These are phyloP conservation scores for Tetraodon nigroviridis DNA, from an alignment of 2,113 vertebrate species.

Conservation along the genomic window DNA sequence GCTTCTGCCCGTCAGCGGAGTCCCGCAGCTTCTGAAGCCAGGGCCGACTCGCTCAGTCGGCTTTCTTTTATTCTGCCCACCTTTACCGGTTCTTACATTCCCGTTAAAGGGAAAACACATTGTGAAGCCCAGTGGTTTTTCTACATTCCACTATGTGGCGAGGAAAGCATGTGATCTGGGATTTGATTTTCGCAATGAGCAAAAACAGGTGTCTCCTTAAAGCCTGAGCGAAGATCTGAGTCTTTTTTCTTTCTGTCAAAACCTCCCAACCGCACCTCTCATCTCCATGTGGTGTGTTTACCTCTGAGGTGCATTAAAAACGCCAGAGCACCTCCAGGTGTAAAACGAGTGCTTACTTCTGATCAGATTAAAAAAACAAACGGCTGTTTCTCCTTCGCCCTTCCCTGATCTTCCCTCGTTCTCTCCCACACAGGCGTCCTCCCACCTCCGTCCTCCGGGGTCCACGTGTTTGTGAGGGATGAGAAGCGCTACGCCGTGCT, in stretches of 20 bases:
- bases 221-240: conserved; percentile 12
- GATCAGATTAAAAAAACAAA: not conserved
- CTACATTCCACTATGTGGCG: not conserved
- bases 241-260: conserved; percentile 19
- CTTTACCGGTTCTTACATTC: not conserved
- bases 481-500: conserved; percentile 54
- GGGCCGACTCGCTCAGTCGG: conserved; percentile 18
- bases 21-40: conserved; percentile 24
- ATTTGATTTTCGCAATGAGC: conserved; percentile 5
- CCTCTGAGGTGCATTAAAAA: not conserved
- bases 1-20: conserved; percentile 26
- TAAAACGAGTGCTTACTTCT: not conserved
- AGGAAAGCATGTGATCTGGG: not conserved
- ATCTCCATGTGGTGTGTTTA: conserved; percentile 5
- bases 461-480: conserved; percentile 61
- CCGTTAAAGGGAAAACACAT: not conserved
- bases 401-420: conserved; percentile 5
- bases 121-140: not conserved
- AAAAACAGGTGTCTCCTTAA: conserved; percentile 11
- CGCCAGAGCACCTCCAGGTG: not conserved
- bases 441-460: conserved; percentile 30
- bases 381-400: not conserved
- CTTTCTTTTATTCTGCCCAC: conserved; percentile 7
- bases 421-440: conserved; percentile 48
- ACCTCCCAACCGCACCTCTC: conserved; percentile 9